These are phyloP conservation scores for Lepidocolaptes lacrymiger DNA, from an alignment of 2,797 vertebrate genomes.

Conservation along the genomic window DNA sequence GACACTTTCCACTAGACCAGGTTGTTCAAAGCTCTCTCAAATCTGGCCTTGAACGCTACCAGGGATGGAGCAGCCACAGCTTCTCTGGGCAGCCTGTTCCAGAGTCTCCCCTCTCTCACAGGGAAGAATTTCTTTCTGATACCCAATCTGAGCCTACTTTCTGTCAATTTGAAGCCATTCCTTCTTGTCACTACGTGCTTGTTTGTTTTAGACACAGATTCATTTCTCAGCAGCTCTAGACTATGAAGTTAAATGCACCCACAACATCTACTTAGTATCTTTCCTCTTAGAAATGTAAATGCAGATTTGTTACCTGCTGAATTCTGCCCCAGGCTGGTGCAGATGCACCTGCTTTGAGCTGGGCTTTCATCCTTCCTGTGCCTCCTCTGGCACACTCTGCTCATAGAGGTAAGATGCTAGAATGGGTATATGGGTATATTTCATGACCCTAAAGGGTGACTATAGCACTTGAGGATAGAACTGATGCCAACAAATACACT, in stretches of 20 bases:
- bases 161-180: not conserved
- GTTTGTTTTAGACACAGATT: not conserved
- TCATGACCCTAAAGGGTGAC: not conserved
- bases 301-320: not conserved
- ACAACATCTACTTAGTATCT: too few species aligned
- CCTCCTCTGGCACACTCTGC: not conserved
- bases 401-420: not conserved
- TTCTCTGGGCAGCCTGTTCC: not conserved
- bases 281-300: not conserved
- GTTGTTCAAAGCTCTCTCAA: fast-evolving
- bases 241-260: not conserved
- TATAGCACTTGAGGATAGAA: not conserved
- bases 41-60: not conserved
- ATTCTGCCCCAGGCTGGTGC: not conserved
- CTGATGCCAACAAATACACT: not conserved
- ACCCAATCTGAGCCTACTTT: not conserved
- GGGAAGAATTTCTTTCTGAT: not conserved
- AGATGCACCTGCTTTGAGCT: not conserved
- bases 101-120: not conserved
- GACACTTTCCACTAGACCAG: not conserved
- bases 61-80: not conserved
- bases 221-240: not conserved
- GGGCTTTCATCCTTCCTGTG: not conserved
- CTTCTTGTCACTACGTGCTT: not conserved
- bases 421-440: not conserved